phyloP scores from a whole-genome alignment of 2,113 vertebrate species.

The Bubo blakistoni region DNA sequence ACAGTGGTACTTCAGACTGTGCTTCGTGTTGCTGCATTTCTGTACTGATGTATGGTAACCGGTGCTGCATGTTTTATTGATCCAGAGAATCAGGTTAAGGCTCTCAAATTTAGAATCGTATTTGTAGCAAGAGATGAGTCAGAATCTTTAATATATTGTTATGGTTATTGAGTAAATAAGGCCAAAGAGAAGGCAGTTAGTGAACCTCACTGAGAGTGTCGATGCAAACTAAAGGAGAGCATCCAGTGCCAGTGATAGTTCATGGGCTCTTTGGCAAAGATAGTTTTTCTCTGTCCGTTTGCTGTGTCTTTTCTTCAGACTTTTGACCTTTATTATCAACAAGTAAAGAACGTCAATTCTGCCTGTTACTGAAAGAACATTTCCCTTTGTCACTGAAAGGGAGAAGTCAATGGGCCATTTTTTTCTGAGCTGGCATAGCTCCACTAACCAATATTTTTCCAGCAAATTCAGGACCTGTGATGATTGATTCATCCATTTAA shows the following conservation, averaged over 20 bases:
- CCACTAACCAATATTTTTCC: not conserved
- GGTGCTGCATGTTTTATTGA: not conserved
- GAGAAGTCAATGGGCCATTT: slow-evolving; percentile 12
- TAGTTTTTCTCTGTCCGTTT: not conserved
- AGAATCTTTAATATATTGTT: not conserved
- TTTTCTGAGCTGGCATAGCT: not conserved
- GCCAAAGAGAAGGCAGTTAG: not conserved
- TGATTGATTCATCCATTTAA: not conserved
- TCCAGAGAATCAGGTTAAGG: not conserved
- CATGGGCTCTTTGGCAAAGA: not conserved
- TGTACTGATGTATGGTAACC: not conserved
- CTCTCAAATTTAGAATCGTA: not conserved
- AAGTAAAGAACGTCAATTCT: not conserved
- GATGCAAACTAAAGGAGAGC: not conserved
- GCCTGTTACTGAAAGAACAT: not conserved
- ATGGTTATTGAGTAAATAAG: not conserved
- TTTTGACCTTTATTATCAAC: not conserved
- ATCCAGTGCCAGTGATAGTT: not conserved
- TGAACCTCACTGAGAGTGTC: not conserved
- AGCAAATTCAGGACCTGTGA: not conserved
- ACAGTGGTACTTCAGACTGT: not conserved
- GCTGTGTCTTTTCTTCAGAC: not conserved
- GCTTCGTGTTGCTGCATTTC: not conserved
- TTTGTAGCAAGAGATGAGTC: not conserved
- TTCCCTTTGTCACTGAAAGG: not conserved